Evolutionary conservation across 2,113 vertebrate genomes (phyloP), one percentile per base, ranked within the genome.

Genomic region (Poeciliopsis turrubarensis): DNA sequence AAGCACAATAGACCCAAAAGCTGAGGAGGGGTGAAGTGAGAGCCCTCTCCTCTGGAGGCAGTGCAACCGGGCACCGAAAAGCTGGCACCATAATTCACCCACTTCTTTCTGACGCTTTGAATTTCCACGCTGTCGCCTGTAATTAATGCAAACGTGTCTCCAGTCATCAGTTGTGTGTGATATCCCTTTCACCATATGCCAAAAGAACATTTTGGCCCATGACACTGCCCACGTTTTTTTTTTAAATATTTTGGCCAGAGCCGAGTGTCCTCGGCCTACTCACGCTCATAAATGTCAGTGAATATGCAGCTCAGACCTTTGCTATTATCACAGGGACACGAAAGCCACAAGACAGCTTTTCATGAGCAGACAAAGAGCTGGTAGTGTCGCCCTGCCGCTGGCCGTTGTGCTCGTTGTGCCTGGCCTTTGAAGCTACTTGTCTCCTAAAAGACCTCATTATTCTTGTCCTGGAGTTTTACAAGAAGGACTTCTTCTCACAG

Each of bases 1-100:
- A 88, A 80, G 89, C 92, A 94, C 93, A 93, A 93, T 93, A 85
- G 84, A 82, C 78, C 80, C 91, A 87, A 87, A 82, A 85, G 91
- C 79, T 87, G 78, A 75, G 88, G 81, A 44, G 78, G 86, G 82
- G 62, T 80, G 79, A 87, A 90, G 87, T 89, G 75, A 77, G 81
- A 86, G 80, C 64, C 80, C 77, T 84, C 85, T 87, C 81, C 85
- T 85, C 75, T 78, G 79, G 86, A 87, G 85, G 82, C 84, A 76
- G 82, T 65, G 44, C 83, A 74, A 71, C 74, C 82, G 67, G 75
- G 74, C 82, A 85, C 84, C 70, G 44, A 78, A 75, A 72, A 39
- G 17, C 31, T 31, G 83, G 70, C 11, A 30, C 22, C 75, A 83
- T 78, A 78, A 71, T n/a, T 83, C 69, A 75, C 74, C 15, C 26